Conservation (phyloP, 2,113 vertebrate genomes). For the Holacanthus passer region DNA sequence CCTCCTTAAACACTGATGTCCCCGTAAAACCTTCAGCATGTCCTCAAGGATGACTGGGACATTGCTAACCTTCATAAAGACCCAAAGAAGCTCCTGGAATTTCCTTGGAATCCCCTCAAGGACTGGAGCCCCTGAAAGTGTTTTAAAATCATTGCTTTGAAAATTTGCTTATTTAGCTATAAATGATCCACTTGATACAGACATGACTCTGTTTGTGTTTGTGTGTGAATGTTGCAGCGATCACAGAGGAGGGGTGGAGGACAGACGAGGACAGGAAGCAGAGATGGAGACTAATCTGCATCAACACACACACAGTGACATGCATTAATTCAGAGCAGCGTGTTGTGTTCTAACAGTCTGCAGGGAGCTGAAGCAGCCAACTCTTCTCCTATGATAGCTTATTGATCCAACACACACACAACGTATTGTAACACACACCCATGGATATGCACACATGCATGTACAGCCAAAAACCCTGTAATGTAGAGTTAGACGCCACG, state of each 20-base stretch:
- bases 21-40: no score
- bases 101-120: neutral
- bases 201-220: slow-evolving; percentile 13
- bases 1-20: no score
- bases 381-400: slow-evolving; percentile 55
- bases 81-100: neutral
- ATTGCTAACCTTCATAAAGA: neutral
- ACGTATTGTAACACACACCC: neutral
- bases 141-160: neutral
- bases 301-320: slow-evolving; percentile 10
- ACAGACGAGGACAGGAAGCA: slow-evolving; percentile 23
- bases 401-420: slow-evolving; percentile 49
- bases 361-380: slow-evolving; percentile 34
- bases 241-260: slow-evolving; percentile 1
- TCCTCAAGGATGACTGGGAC: neutral
- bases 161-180: slow-evolving; percentile 33
- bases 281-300: slow-evolving; percentile 38
- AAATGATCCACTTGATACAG: slow-evolving; percentile 10
- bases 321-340: slow-evolving; percentile 3
- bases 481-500: no score
- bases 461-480: neutral
- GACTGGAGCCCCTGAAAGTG: neutral
- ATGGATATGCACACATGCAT: neutral
- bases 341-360: slow-evolving; percentile 19
- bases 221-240: slow-evolving; percentile 18